A percentile compares a stretch with the other conserved stretches of the same genome.
These are phyloP conservation scores for Argya squamiceps DNA, from an alignment of 2,797 vertebrate species.

Conservation along the genomic window DNA sequence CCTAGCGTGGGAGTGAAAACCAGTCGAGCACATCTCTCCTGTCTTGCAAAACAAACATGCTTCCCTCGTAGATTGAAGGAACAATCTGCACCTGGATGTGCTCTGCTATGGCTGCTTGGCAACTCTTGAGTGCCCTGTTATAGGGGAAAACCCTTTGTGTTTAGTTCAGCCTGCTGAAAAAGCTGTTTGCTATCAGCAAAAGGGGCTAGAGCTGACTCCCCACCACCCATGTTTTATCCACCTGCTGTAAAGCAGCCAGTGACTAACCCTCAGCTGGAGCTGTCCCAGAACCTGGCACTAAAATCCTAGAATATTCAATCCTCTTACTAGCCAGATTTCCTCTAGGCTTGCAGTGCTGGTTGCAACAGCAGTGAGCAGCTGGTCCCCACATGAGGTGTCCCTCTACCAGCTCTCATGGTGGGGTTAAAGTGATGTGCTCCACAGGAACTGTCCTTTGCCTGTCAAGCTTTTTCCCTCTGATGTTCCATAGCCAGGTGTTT, in stretches of 20 bases:
- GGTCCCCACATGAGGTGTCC: rapidly evolving
- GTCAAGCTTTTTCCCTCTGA: neutral
- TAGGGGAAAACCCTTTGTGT: neutral
- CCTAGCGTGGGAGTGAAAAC: neutral
- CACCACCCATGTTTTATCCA: neutral
- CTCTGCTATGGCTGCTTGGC: neutral
- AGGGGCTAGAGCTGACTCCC: neutral
- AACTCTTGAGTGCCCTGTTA: neutral
- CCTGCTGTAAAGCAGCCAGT: neutral
- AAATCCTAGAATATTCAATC: neutral
- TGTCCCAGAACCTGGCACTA: neutral
- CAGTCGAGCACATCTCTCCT: neutral
- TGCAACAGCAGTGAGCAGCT: neutral
- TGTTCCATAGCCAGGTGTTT: neutral
- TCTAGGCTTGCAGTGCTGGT: neutral
- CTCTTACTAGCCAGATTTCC: neutral
- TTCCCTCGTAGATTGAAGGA: neutral
- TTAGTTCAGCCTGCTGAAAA: neutral
- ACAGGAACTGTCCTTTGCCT: neutral
- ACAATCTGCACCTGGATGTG: neutral
- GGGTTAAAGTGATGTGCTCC: neutral
- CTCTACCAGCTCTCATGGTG: neutral
- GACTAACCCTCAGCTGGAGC: neutral
- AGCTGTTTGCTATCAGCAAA: neutral
- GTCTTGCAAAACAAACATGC: neutral